These are phyloP conservation scores for Manis crassicaudata DNA, from an alignment of 2,797 vertebrate species.

Conservation along the genomic window DNA sequence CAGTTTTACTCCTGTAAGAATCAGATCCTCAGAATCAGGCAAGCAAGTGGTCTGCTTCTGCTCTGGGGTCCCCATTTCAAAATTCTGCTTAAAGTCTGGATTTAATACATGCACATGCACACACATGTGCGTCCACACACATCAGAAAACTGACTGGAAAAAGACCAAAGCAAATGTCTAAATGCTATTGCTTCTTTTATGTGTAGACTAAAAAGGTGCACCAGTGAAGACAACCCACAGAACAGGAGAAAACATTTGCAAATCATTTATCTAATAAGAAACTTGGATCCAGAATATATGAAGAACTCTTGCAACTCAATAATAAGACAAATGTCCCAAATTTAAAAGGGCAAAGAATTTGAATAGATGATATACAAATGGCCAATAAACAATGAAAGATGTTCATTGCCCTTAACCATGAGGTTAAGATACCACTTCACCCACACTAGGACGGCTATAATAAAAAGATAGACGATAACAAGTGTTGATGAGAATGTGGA, in stretches of 20 bases:
- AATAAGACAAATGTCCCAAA: background rate
- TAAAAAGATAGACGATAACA: background rate
- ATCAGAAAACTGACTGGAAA: background rate
- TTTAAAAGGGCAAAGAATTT: background rate
- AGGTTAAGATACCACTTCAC: background rate
- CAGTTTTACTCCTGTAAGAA: constrained; percentile 4
- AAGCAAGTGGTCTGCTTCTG: constrained; percentile 12
- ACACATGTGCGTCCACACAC: background rate
- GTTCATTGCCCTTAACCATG: background rate
- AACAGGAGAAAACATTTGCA: background rate
- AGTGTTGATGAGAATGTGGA: background rate
- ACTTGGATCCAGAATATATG: background rate
- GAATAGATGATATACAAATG: background rate
- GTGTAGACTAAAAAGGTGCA: background rate
- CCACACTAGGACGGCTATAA: background rate
- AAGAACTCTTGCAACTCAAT: constrained; percentile 20
- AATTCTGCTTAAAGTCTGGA: background rate
- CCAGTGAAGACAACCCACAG: background rate
- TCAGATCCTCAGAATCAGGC: background rate
- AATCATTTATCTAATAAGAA: background rate
- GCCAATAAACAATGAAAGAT: background rate
- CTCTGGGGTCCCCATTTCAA: background rate
- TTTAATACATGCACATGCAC: background rate
- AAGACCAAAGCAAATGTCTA: background rate
- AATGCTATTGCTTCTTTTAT: background rate